Base-by-base conservation (phyloP, 2,113 vertebrate species). In the Uropsilus gracilis region DNA sequence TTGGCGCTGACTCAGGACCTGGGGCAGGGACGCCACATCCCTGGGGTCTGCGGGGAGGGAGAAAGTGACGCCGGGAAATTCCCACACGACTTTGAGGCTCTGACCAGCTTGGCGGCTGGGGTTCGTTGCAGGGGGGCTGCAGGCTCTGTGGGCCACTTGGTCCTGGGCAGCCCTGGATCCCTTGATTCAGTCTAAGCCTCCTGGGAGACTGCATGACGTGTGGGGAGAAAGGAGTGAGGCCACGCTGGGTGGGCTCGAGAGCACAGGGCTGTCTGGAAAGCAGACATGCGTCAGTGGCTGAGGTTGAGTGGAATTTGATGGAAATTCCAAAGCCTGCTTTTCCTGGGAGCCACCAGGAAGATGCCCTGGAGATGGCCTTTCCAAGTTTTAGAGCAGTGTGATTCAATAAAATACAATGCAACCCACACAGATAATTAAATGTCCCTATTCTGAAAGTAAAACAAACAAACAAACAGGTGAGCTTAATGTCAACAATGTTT, bases 1-100 rank as follows among this genome's bases (percentile, higher is more conserved):
- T 95, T 68, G 69, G 30, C 39, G 64, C 44, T 92, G 82, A 95
- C 89, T 96, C 96, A 92, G 91, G 66, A 34, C 72, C 91, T 53
- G 55, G n/a, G 37, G 20, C 53, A 13, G 77, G 59, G 72, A 85
- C 81, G 82, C 89, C 93, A 75, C 73, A 39, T 87, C 78, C 64
- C 75, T 66, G 69, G 97, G 68, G 86, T 64, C 69, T 71, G 44
- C 9, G 14, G 63, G n/a, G 77, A 95, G 16, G 55, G 88, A 90
- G 93, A 97, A 92, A 97, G 96, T 92, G 89, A 94, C 4, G 0
- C 48, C 1, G 0, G 78, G 73, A 91, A 64, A 69, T 93, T 89
- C 95, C 86, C 96, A 87, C 81, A 81, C 5, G 20, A 64, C 50
- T 30, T 14, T 17, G 34, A 94, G 89, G 53, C 30, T 82, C 68